A percentile compares a stretch with the other conserved stretches of the same genome.
These are phyloP conservation scores for Microcebus lehilahytsara DNA, from an alignment of 2,113 vertebrate genomes.

Conservation along the genomic window DNA sequence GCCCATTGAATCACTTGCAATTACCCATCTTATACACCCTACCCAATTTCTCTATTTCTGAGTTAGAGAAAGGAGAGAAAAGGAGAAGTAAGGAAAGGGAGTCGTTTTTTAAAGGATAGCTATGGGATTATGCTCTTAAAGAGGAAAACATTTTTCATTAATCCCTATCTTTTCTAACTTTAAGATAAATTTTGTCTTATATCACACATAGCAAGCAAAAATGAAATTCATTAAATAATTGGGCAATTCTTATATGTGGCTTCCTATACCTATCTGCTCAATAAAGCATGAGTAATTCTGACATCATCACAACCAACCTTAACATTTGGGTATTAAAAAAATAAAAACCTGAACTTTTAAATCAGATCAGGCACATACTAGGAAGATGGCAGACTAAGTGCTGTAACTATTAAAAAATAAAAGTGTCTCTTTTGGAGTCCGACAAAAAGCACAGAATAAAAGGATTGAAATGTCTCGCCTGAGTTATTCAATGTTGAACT, in stretches of 20 bases:
- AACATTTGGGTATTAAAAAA: neutral
- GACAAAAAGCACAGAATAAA: neutral
- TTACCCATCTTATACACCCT: too few species aligned
- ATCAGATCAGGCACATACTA: neutral
- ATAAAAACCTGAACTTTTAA: neutral
- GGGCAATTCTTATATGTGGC: neutral
- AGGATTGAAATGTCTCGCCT: neutral
- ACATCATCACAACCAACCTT: neutral
- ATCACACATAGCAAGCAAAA: neutral
- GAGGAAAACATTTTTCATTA: neutral
- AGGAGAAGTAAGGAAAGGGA: neutral
- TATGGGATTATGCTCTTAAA: neutral
- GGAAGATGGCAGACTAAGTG: neutral
- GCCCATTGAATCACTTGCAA: neutral
- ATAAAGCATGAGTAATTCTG: neutral
- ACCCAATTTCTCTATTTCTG: neutral
- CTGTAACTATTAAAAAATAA: neutral
- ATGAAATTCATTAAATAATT: neutral
- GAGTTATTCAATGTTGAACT: neutral
- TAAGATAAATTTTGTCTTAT: neutral
- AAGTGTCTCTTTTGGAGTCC: neutral
- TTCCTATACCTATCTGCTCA: neutral
- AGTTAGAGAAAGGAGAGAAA: neutral
- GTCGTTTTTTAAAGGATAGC: neutral
- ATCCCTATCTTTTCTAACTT: neutral